These are phyloP conservation scores for Amphiura filiformis DNA, from an alignment of 35 echinoderm and acorn worm species.

Conservation along the genomic window DNA sequence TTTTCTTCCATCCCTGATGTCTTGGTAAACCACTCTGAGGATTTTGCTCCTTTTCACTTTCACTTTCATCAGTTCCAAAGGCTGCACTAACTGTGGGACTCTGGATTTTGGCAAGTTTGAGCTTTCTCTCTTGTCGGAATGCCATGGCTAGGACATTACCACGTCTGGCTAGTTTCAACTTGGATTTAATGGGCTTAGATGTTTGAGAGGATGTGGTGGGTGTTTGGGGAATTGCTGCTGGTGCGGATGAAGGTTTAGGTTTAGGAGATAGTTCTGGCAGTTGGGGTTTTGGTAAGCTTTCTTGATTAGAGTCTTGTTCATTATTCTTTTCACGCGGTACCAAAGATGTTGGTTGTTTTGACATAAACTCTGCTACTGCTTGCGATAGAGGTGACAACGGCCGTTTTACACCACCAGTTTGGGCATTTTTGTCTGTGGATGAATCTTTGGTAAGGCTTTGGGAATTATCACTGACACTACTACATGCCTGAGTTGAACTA, in stretches of 20 bases:
- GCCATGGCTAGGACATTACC: not conserved
- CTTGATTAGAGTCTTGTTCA: not conserved
- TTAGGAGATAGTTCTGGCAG: not conserved
- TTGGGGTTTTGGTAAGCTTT: not conserved
- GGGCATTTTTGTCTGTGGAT: too few species aligned
- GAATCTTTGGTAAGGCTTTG: too few species aligned
- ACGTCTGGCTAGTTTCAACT: not conserved
- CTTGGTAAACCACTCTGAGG: not conserved
- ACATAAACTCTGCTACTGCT: not conserved
- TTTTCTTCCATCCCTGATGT: not conserved
- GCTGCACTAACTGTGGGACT: not conserved
- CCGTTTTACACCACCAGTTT: not conserved
- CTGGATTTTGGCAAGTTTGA: not conserved
- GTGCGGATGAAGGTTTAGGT: not conserved
- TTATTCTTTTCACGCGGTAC: not conserved
- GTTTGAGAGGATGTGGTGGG: not conserved
- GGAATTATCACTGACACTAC: too few species aligned
- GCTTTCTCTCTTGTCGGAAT: not conserved
- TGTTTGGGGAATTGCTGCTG: not conserved
- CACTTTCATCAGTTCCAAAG: not conserved
- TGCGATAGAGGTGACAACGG: not conserved
- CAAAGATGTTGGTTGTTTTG: not conserved
- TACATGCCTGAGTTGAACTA: too few species aligned
- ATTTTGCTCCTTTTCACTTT: not conserved
- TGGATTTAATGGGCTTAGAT: not conserved